phyloP scores from a whole-genome alignment of 1,140 invertebrate genomes.

The Paraescarpia echinospica region DNA sequence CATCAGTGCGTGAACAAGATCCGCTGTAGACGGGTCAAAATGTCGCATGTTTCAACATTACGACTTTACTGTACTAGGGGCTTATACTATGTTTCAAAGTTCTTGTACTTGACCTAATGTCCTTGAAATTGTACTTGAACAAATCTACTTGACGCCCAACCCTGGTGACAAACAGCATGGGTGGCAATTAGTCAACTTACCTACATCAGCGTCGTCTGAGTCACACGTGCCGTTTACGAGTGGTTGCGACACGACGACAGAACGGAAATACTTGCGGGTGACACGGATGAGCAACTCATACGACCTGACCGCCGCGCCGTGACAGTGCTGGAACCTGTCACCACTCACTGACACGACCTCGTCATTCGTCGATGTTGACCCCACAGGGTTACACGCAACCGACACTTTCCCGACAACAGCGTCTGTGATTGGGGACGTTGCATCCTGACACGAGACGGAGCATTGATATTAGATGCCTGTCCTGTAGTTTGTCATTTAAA shows the following conservation, averaged over 20 bases:
- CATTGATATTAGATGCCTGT: constrained; percentile 8
- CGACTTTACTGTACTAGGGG: too few relatives aligned
- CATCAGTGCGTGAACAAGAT: too few relatives aligned
- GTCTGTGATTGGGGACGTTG: constrained; percentile 75
- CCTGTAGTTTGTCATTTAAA: too few relatives aligned
- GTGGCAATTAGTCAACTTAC: not conserved
- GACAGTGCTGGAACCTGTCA: constrained; percentile 77
- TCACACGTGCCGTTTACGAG: not conserved
- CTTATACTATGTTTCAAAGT: too few relatives aligned
- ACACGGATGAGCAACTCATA: constrained; percentile 84
- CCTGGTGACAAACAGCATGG: too few relatives aligned
- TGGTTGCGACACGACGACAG: constrained; percentile 12
- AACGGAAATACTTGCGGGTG: constrained; percentile 39
- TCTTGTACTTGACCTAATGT: too few relatives aligned
- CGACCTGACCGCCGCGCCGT: constrained; percentile 83
- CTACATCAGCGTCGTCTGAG: not conserved
- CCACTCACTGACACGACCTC: constrained; percentile 81
- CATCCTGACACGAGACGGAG: constrained; percentile 63
- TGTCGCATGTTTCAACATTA: too few relatives aligned
- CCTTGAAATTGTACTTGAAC: too few relatives aligned
- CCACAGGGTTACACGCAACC: constrained; percentile 68
- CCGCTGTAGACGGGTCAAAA: too few relatives aligned
- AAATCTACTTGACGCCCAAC: too few relatives aligned
- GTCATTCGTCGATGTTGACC: constrained; percentile 73
- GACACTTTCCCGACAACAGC: constrained; percentile 72